Conservation (phyloP, 2,888 invertebrate species). For the Drosophila incognita region DNA sequence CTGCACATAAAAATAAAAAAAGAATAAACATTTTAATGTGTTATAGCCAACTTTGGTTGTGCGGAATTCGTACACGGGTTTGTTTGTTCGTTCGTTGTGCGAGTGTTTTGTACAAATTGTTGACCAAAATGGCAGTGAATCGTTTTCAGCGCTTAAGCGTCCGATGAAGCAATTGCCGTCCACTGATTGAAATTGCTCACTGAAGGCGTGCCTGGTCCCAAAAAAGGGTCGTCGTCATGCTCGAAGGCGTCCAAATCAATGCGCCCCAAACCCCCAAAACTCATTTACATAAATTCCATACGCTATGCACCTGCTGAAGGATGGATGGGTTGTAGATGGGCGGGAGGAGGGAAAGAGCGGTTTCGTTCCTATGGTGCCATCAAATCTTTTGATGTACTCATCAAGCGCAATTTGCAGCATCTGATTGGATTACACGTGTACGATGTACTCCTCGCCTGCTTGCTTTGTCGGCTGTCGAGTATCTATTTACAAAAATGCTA, state of each 20-base stretch:
- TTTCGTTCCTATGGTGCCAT: slow-evolving; percentile 44
- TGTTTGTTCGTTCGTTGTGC: slow-evolving; percentile 12
- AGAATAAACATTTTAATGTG: slow-evolving; percentile 44
- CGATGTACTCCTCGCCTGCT: slow-evolving; percentile 13
- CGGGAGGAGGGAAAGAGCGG: neutral
- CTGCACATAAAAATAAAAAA: slow-evolving; percentile 2
- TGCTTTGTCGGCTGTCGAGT: slow-evolving; percentile 22
- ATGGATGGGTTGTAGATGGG: neutral
- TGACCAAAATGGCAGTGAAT: slow-evolving; percentile 61
- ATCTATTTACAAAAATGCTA: slow-evolving; percentile 60
- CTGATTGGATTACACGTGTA: slow-evolving; percentile 64
- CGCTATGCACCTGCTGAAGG: slow-evolving; percentile 40
- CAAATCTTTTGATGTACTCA: slow-evolving; percentile 62
- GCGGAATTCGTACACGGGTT: slow-evolving; percentile 48
- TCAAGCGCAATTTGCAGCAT: slow-evolving; percentile 58
- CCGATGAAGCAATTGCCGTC: slow-evolving; percentile 63
- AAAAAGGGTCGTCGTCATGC: slow-evolving; percentile 53
- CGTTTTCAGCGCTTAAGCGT: slow-evolving; percentile 43
- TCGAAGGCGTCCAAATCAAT: slow-evolving; percentile 49
- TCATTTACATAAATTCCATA: slow-evolving; percentile 64
- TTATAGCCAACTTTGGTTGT: slow-evolving; percentile 64
- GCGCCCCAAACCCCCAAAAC: slow-evolving; percentile 33
- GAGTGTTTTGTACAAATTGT: slow-evolving; percentile 60
- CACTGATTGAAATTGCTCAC: slow-evolving; percentile 61
- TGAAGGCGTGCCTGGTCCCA: slow-evolving; percentile 41